Percentiles rank a stretch among this genome's conserved stretches.
These are phyloP conservation scores for Lagopus muta DNA, from an alignment of 2,113 vertebrate genomes.

Conservation along the genomic window DNA sequence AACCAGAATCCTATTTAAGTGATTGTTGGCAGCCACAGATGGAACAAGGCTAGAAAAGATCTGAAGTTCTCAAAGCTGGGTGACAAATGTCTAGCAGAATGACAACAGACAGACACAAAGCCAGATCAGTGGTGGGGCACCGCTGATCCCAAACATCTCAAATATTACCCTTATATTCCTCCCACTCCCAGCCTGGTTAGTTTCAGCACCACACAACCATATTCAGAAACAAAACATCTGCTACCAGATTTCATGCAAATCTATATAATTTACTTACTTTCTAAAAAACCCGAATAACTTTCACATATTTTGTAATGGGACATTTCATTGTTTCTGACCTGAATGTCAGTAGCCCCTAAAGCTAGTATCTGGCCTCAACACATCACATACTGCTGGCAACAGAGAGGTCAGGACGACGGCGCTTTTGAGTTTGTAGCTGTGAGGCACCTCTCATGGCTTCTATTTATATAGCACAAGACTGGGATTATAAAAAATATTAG, in stretches of 20 bases:
- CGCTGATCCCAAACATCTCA: background rate
- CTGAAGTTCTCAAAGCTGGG: background rate
- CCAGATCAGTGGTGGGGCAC: background rate
- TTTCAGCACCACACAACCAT: background rate
- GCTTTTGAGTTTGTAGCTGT: background rate
- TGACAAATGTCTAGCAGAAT: background rate
- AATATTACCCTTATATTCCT: background rate
- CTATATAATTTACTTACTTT: background rate
- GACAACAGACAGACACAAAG: background rate
- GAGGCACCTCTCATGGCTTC: background rate
- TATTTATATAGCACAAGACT: background rate
- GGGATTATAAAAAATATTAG: background rate
- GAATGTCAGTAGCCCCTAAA: background rate
- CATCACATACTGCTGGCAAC: background rate
- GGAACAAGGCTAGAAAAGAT: background rate
- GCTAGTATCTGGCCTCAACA: background rate
- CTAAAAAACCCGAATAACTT: background rate
- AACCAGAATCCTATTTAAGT: slow-evolving; percentile 45
- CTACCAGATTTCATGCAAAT: background rate
- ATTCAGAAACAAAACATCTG: background rate
- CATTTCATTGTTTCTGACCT: background rate
- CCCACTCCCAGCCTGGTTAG: background rate
- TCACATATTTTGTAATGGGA: background rate
- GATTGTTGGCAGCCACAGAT: background rate
- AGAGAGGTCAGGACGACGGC: background rate